Conservation (phyloP, 2,113 vertebrate genomes). For the Psittacula cyanocephala region DNA sequence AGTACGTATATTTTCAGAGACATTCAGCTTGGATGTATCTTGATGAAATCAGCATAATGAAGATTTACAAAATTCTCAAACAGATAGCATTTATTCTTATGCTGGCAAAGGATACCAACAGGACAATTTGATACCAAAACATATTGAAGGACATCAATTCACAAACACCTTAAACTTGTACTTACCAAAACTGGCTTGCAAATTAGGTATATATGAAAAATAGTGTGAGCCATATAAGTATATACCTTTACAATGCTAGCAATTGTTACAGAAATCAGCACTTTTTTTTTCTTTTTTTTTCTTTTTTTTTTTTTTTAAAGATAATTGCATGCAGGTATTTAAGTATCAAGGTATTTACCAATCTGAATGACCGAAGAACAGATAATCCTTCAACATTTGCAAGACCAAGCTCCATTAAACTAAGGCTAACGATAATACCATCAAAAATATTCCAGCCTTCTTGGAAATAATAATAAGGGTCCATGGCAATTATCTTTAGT, state of each 20-base stretch:
- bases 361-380: conserved; percentile 91
- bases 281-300: background rate
- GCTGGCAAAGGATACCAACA: background rate
- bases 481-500: conserved; percentile 93
- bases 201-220: background rate
- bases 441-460: conserved; percentile 98
- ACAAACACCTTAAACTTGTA: background rate
- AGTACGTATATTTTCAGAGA: background rate
- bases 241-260: background rate
- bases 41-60: background rate
- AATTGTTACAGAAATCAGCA: background rate
- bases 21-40: background rate
- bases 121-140: background rate
- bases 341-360: conserved; percentile 80
- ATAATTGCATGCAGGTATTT: background rate
- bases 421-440: conserved; percentile 91
- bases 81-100: background rate
- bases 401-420: conserved; percentile 90
- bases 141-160: background rate
- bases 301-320: background rate
- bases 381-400: conserved; percentile 83
- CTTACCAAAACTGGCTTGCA: background rate
- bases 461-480: conserved; percentile 97
- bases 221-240: background rate
- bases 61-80: background rate